These are phyloP conservation scores for Coenobita brevimanus DNA, from an alignment of 1,140 invertebrate species.

Conservation along the genomic window DNA sequence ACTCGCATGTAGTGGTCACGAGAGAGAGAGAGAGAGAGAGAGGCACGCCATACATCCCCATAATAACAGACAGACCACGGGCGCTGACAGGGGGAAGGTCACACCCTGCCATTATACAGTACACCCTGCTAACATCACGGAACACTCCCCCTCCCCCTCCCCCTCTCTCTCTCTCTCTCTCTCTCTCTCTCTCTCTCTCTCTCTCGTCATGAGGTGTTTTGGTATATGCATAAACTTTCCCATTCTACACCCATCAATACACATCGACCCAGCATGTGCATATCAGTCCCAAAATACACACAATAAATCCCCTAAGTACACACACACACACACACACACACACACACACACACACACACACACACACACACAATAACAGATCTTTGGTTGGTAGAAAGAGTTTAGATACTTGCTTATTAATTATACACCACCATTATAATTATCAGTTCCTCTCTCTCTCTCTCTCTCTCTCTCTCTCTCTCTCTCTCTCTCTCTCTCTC, in stretches of 20 bases:
- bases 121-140: not conserved
- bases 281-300: too few relatives aligned
- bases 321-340: too few relatives aligned
- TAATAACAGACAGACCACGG: conserved; percentile 38
- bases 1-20: too few relatives aligned
- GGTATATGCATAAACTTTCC: conserved; percentile 8
- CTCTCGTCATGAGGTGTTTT: not conserved
- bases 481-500: not conserved
- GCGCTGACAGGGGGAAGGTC: conserved; percentile 33
- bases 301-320: too few relatives aligned
- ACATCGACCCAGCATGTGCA: too few relatives aligned
- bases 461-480: not conserved
- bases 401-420: too few relatives aligned
- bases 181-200: not conserved
- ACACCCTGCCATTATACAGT: conserved; percentile 15
- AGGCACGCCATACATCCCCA: conserved; percentile 35
- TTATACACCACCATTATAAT: not conserved
- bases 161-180: not conserved
- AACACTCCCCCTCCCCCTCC: too few relatives aligned
- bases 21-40: conserved; percentile 44
- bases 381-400: too few relatives aligned
- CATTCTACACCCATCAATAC: too few relatives aligned
- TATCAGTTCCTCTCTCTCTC: too few relatives aligned
- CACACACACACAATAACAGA: too few relatives aligned
- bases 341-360: too few relatives aligned